Evolutionary conservation across 2,113 vertebrate genomes (phyloP).

Genomic region (Aspiorhynchus laticeps): DNA sequence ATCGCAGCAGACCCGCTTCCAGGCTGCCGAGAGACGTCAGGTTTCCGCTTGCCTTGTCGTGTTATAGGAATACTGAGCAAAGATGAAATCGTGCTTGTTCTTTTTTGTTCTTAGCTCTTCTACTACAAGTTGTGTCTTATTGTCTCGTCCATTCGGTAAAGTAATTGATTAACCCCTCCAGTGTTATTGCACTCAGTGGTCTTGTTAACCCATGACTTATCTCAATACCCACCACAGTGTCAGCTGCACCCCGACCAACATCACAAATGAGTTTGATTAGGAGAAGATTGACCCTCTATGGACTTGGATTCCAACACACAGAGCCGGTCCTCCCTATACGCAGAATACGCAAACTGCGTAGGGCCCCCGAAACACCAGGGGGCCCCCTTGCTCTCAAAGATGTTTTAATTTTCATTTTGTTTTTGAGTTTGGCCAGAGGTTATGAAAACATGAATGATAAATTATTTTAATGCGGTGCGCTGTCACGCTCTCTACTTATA

Average conservation of each 20-base stretch:
- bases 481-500: no score
- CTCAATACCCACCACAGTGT: background rate
- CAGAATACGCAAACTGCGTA: no score
- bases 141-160: background rate
- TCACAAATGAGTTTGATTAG: slow-evolving; percentile 54
- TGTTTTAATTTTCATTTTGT: no score
- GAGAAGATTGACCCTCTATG: slow-evolving; percentile 39
- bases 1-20: background rate
- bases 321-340: no score
- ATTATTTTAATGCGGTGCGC: no score
- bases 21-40: background rate
- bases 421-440: no score
- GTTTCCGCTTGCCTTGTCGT: background rate
- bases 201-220: slow-evolving; percentile 12
- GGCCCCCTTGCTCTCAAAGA: no score
- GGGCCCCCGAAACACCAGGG: no score
- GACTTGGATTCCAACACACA: slow-evolving; percentile 38
- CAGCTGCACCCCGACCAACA: background rate
- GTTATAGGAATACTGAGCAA: background rate
- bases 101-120: background rate
- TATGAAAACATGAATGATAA: no score
- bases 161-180: slow-evolving; percentile 44
- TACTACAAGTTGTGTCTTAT: slow-evolving; percentile 25
- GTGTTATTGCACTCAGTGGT: background rate
- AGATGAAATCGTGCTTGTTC: background rate